Conservation (phyloP, 1,140 invertebrate genomes). For the Episyrphus balteatus region DNA sequence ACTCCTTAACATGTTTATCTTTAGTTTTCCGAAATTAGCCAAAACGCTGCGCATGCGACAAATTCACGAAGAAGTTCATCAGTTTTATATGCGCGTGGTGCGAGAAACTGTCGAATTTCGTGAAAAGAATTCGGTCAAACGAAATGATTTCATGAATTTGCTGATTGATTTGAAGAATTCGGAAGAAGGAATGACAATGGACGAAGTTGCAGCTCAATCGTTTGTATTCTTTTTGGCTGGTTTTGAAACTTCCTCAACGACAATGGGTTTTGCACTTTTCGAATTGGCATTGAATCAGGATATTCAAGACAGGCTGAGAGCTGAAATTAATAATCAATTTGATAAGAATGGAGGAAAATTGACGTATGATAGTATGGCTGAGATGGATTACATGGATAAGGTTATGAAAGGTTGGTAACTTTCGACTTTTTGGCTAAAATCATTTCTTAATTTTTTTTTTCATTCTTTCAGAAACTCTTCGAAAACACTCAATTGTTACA, state of each 20-base stretch:
- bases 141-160: constrained; percentile 47
- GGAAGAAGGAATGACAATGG: constrained; percentile 22
- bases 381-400: constrained; percentile 45
- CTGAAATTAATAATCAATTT: constrained; percentile 42
- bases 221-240: constrained; percentile 47
- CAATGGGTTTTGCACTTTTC: constrained; percentile 42
- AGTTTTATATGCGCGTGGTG: constrained; percentile 41
- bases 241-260: constrained; percentile 49
- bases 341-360: constrained; percentile 34
- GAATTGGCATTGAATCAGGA: constrained; percentile 44
- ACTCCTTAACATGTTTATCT: constrained; percentile 8
- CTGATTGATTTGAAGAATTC: constrained; percentile 41
- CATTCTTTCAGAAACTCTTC: constrained; percentile 23
- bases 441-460: not conserved
- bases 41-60: constrained; percentile 22
- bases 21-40: constrained; percentile 18
- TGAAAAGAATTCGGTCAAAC: constrained; percentile 37
- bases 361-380: constrained; percentile 41
- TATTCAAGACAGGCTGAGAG: constrained; percentile 40
- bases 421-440: not conserved
- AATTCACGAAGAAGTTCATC: constrained; percentile 35
- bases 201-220: constrained; percentile 38
- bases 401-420: constrained; percentile 38
- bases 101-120: constrained; percentile 39
- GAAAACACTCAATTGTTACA: constrained; percentile 16